Evolutionary conservation across 1,140 invertebrate genomes (phyloP).

Genomic region (Plutomurus gul): DNA sequence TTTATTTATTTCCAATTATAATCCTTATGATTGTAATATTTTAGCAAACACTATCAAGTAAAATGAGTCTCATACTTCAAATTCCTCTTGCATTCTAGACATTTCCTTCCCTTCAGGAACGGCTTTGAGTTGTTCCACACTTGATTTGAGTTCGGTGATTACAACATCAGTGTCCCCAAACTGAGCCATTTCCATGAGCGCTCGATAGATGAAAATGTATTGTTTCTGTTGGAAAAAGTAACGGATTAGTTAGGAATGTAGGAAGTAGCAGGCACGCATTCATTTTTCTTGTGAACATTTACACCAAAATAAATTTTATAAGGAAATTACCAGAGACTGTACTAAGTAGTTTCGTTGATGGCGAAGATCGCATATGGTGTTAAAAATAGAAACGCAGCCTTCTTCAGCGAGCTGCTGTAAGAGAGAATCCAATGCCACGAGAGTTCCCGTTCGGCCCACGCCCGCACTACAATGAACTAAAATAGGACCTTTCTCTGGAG

Average conservation of each 20-base stretch:
- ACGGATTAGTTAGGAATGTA: neutral
- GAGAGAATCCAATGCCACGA: slow-evolving; percentile 86
- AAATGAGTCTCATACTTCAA: slow-evolving; percentile 67
- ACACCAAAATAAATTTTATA: neutral
- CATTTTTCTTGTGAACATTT: too few relatives aligned
- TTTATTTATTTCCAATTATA: neutral
- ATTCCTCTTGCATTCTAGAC: slow-evolving; percentile 78
- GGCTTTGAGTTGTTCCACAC: slow-evolving; percentile 72
- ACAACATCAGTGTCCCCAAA: slow-evolving; percentile 91
- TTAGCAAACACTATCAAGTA: neutral
- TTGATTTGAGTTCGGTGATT: slow-evolving; percentile 69
- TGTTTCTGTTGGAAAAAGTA: slow-evolving; percentile 72
- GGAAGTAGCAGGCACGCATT: too few relatives aligned
- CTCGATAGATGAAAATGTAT: slow-evolving; percentile 96
- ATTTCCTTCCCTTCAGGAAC: slow-evolving; percentile 68
- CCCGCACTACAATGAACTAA: slow-evolving; percentile 91
- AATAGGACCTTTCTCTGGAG: slow-evolving; percentile 73
- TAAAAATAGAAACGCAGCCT: slow-evolving; percentile 82
- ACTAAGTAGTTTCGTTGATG: slow-evolving; percentile 91
- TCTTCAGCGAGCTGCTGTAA: slow-evolving; percentile 81
- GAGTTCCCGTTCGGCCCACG: slow-evolving; percentile 87
- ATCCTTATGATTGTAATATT: neutral
- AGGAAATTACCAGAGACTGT: slow-evolving; percentile 77
- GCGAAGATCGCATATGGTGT: slow-evolving; percentile 84
- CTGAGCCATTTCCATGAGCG: slow-evolving; percentile 87